Evolutionary conservation across 2,113 vertebrate species (phyloP), one percentile per base, ranked within the genome.

Genomic region (Labeo catla): DNA sequence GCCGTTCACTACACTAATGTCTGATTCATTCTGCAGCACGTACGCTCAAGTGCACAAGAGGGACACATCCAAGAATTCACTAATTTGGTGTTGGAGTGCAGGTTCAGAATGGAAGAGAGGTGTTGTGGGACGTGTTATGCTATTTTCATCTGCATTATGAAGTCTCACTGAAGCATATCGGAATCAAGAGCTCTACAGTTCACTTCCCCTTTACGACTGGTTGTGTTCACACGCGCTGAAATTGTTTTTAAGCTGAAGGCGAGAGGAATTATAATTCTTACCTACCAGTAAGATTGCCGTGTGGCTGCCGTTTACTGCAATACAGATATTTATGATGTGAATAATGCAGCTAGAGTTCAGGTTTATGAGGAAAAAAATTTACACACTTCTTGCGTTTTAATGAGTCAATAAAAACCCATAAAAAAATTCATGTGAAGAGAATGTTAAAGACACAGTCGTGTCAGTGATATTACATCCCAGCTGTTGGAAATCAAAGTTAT

Each of bases 61-160:
- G 81, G 81, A 59, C 81, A 15, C 81, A 16, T 54, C 50, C 68
- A 59, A 73, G 50, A 73, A 45, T 73, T 54, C 49, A 13, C 66
- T 84, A 57, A 84, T 84, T 73, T 73, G 50, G 68, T 84, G 36
- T 84, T 73, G 68, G 15, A 84, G 81, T 73, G 68, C 81, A 45
- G 6, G 36, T 84, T 73, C 2, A 59, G 68, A 59, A 59, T 45
- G 68, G 36, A 57, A 84, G 49, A 83, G 28, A 15, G 81, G 81
- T 73, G 65, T 72, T 73, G 50, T 59, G 81, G 81, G 81, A 84
- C 68, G 13, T 52, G 50, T 84, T 84, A 43, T 23, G 50, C 50
- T 84, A 43, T 72, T 70, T 83, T 72, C 47, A 52, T 54, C 65
- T 70, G 81, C 81, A 59, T 73, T 84, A 70, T 83, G 65, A 73